Conservation (phyloP, 2,113 vertebrate species). For the Phalacrocorax pelagicus region DNA sequence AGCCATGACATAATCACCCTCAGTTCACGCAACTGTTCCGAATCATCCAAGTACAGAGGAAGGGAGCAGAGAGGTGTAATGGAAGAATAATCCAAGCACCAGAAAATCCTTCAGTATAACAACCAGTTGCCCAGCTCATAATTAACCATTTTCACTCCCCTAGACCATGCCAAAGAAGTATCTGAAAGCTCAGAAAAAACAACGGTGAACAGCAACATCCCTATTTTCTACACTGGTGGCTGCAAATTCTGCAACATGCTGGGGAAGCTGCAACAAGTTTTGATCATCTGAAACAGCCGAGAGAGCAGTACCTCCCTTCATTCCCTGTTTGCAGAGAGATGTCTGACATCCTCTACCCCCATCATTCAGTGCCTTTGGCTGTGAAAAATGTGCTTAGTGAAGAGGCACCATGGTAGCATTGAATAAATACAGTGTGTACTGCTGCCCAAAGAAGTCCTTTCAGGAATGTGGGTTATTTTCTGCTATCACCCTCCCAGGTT, state of each 20-base stretch:
- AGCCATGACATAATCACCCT: not conserved
- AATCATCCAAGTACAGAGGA: not conserved
- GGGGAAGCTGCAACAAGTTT: conserved; percentile 30
- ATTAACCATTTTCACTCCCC: not conserved
- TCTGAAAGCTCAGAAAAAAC: not conserved
- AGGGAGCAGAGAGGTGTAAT: not conserved
- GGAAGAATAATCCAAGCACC: not conserved
- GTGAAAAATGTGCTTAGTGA: not conserved
- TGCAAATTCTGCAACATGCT: not conserved
- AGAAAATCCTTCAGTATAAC: not conserved
- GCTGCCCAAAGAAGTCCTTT: not conserved
- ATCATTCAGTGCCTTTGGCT: not conserved
- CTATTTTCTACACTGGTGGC: not conserved
- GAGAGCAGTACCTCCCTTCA: not conserved
- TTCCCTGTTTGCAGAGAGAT: not conserved
- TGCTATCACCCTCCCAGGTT: not conserved
- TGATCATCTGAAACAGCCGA: not conserved
- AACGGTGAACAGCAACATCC: not conserved
- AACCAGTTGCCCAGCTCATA: not conserved
- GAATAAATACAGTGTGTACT: rapidly evolving
- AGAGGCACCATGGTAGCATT: not conserved
- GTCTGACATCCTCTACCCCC: not conserved
- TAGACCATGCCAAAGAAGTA: not conserved
- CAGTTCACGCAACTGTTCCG: not conserved
- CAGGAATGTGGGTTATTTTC: not conserved